Evolutionary conservation across 2,797 vertebrate species (phyloP).

Genomic region (Falco concolor): DNA sequence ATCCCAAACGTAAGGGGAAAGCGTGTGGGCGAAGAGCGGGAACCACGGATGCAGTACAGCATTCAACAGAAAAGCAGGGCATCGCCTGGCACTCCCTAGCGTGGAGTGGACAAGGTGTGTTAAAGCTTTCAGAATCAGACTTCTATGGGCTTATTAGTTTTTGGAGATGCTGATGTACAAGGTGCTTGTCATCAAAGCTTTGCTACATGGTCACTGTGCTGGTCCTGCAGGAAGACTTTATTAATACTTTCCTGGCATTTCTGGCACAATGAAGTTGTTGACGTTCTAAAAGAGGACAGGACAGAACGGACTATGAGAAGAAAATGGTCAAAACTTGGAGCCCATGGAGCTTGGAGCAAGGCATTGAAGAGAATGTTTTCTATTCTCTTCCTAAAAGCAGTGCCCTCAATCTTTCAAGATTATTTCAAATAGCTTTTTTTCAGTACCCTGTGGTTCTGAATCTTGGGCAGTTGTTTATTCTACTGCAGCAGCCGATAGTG

Average conservation of each 20-base stretch:
- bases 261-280: neutral
- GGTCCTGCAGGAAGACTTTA: neutral
- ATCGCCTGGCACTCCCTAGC: neutral
- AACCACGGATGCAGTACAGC: neutral
- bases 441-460: neutral
- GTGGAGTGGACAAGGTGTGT: neutral
- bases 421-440: conserved; percentile 3
- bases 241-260: neutral
- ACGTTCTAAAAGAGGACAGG: neutral
- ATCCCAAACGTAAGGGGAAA: neutral
- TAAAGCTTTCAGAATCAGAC: neutral
- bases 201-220: neutral
- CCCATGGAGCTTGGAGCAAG: neutral
- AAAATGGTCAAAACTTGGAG: neutral
- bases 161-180: neutral
- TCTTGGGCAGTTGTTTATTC: neutral
- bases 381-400: neutral
- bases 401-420: conserved; percentile 21
- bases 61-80: neutral
- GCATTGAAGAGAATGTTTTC: neutral
- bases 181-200: neutral
- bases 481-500: neutral
- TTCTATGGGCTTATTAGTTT: neutral
- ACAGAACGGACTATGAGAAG: neutral
- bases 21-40: neutral